Evolutionary conservation across 64 coral and sea anemone species (phyloP).

Genomic region (Porites lutea): DNA sequence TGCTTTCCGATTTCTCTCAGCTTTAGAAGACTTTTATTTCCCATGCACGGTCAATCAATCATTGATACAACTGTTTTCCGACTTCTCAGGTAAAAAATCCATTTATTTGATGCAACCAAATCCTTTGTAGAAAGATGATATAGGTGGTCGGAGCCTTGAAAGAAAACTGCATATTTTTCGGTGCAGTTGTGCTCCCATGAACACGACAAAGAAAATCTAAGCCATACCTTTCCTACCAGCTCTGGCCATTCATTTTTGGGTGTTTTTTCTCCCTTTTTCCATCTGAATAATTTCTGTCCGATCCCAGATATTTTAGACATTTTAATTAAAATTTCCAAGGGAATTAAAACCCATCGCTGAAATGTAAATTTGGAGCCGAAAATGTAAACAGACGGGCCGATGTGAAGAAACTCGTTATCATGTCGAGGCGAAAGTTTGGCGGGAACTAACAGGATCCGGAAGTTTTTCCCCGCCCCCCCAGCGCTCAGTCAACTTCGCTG

Average conservation of each 20-base stretch:
- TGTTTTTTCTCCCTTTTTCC: conserved; percentile 58
- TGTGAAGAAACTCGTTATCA: not conserved
- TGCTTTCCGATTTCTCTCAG: too few relatives aligned
- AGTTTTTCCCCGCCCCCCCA: not conserved
- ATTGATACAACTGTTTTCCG: too few relatives aligned
- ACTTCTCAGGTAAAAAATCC: too few relatives aligned
- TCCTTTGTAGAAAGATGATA: too few relatives aligned
- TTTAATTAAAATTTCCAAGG: not conserved
- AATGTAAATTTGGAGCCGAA: too few relatives aligned
- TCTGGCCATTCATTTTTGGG: conserved; percentile 85
- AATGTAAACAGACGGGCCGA: not conserved
- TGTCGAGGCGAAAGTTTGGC: conserved; percentile 1
- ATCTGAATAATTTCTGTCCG: conserved; percentile 49
- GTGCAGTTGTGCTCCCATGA: not conserved
- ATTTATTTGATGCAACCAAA: too few relatives aligned
- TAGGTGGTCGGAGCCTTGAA: not conserved
- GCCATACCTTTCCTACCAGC: conserved; percentile 83
- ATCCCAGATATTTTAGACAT: conserved; percentile 9
- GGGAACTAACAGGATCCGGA: not conserved
- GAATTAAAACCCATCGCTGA: too few relatives aligned
- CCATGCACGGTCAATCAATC: too few relatives aligned
- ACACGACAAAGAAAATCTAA: not conserved
- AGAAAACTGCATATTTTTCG: not conserved
- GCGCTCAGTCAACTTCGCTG: not conserved
- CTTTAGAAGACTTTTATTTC: too few relatives aligned